Evolutionary conservation across 2,797 vertebrate species (phyloP).

Genomic region (Microctenopoma lineatum): DNA sequence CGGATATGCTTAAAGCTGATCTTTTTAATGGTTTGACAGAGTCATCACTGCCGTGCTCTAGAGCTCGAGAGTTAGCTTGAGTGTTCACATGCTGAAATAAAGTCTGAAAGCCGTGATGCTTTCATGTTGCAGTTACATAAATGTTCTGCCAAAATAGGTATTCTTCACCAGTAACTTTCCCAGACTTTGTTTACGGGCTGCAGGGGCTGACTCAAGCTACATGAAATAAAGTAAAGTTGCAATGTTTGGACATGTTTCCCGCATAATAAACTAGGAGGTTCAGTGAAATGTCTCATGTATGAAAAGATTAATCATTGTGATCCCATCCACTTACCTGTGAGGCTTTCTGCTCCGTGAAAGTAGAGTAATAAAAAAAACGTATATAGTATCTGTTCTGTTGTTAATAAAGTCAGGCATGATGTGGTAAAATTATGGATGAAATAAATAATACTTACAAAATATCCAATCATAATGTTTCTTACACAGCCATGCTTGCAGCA

Average conservation of each 20-base stretch:
- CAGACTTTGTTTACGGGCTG: slow-evolving; percentile 10
- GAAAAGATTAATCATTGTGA: slow-evolving; percentile 44
- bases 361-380: too few relatives aligned
- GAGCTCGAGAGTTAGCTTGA: slow-evolving; percentile 26
- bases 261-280: slow-evolving; percentile 4
- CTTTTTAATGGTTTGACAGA: slow-evolving; percentile 49
- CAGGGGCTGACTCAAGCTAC: not conserved
- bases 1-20: slow-evolving; percentile 59
- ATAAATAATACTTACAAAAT: too few relatives aligned
- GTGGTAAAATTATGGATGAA: not conserved
- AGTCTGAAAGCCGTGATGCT: slow-evolving; percentile 7
- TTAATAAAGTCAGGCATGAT: slow-evolving; percentile 7
- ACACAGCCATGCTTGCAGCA: too few relatives aligned
- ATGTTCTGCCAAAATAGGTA: not conserved
- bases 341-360: slow-evolving; percentile 5
- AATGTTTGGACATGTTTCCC: not conserved
- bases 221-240: not conserved
- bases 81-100: slow-evolving; percentile 16
- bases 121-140: slow-evolving; percentile 14
- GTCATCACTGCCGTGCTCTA: slow-evolving; percentile 13
- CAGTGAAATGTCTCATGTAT: slow-evolving; percentile 10
- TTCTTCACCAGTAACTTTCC: slow-evolving; percentile 2
- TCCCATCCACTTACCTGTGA: slow-evolving; percentile 31
- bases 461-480: too few relatives aligned
- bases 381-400: not conserved